Evolutionary conservation across 1,140 invertebrate species (phyloP).

Genomic region (Brachionus sp.): DNA sequence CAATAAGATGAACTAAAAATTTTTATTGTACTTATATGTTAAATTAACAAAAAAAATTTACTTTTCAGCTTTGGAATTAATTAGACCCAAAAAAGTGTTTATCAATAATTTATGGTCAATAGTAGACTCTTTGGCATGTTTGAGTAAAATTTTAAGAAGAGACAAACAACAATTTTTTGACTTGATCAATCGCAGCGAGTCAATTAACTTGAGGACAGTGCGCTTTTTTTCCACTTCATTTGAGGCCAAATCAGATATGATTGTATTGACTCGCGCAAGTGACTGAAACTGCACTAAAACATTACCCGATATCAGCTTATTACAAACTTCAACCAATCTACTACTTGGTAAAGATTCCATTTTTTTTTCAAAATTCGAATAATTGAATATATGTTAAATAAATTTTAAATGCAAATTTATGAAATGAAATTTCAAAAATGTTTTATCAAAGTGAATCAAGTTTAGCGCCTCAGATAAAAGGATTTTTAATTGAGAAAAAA

Average conservation of each 20-base stretch:
- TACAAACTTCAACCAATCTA: conserved; percentile 15
- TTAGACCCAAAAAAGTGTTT: neutral
- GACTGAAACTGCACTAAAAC: neutral
- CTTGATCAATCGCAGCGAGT: neutral
- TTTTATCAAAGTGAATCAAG: neutral
- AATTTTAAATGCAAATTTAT: conserved; percentile 26
- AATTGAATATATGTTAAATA: neutral
- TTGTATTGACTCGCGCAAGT: neutral
- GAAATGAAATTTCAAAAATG: conserved; percentile 29
- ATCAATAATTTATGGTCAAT: neutral
- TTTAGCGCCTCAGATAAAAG: conserved; percentile 45
- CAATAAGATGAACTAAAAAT: neutral
- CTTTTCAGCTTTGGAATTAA: conserved; percentile 29
- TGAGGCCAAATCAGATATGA: neutral
- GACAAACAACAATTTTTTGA: neutral
- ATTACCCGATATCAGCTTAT: conserved; percentile 12
- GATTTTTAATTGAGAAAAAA: conserved; percentile 65
- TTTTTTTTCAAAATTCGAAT: conserved; percentile 11
- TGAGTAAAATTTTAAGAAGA: neutral
- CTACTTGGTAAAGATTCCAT: conserved; percentile 37
- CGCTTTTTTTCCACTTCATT: conserved; percentile 23
- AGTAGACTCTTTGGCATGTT: neutral
- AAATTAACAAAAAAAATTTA: neutral
- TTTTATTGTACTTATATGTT: neutral
- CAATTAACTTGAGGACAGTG: neutral